Percentiles rank a stretch among this genome's conserved stretches.
These are phyloP conservation scores for Drosophila aldrichi DNA, from an alignment of 2,888 invertebrate species.

Conservation along the genomic window DNA sequence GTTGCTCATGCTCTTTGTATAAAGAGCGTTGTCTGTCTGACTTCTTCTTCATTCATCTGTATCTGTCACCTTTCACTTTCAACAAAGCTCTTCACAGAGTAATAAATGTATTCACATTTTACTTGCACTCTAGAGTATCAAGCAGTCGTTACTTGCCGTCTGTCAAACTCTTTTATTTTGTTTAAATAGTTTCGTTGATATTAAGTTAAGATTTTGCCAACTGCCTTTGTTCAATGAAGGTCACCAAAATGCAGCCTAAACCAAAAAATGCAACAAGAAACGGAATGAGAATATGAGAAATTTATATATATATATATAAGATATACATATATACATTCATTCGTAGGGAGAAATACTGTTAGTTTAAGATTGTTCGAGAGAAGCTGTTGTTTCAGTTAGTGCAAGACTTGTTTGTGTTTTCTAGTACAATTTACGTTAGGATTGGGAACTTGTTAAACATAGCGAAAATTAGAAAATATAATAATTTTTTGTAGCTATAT, in stretches of 20 bases:
- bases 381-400: constrained; percentile 40
- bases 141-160: background rate
- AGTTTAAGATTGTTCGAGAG: constrained; percentile 37
- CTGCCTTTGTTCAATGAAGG: constrained; percentile 45
- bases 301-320: too few relatives aligned
- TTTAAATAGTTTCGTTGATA: constrained; percentile 14
- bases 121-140: background rate
- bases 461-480: constrained; percentile 14
- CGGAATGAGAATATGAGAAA: background rate
- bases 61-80: background rate
- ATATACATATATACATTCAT: background rate
- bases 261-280: constrained; percentile 53
- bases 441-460: constrained; percentile 33
- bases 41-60: background rate
- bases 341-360: constrained; percentile 23
- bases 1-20: background rate
- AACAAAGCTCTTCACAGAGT: background rate
- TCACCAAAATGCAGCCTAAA: constrained; percentile 73
- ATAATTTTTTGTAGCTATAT: constrained; percentile 5
- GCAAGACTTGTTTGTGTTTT: constrained; percentile 51
- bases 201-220: constrained; percentile 38
- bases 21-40: background rate
- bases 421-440: constrained; percentile 53
- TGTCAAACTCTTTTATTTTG: background rate
- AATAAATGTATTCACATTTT: background rate